A percentile compares a stretch with the other conserved stretches of the same genome.
Conservation (phyloP, 2,113 vertebrate species). For the Ovis aries region ARS-UI_Ramb_v3.0 NC_056057.1:117398001-117398500, state of each 20-base stretch:
- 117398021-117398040: background rate
- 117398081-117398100: background rate
- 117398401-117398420: background rate
- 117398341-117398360: background rate
- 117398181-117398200: background rate
- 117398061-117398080: background rate
- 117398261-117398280: background rate
- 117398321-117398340: background rate
- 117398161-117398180: accelerated
- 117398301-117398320: background rate
- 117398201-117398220: background rate
- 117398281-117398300: background rate
- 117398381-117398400: background rate
- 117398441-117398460: background rate
- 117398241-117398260: background rate
- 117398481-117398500: background rate
- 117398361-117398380: background rate
- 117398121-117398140: accelerated
- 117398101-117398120: background rate
- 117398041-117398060: background rate
- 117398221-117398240: accelerated
- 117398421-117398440: background rate
- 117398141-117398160: background rate
- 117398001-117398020: background rate
- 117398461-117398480: background rate